Evolutionary conservation across 2,888 invertebrate genomes (phyloP), one percentile per base, ranked within the genome.

Genomic region (Boloria euphrosyne): DNA sequence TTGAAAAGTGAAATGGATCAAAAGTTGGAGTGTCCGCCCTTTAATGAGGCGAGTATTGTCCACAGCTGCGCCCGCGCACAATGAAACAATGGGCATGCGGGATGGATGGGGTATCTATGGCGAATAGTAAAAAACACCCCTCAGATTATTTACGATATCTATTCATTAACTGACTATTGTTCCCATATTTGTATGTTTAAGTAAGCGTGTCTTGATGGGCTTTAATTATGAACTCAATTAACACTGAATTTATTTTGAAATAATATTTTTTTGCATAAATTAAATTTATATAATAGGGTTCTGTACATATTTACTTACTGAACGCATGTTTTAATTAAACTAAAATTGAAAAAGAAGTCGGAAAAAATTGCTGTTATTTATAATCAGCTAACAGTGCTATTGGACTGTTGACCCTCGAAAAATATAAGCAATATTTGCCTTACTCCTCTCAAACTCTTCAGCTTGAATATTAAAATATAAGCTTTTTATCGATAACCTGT

Each of bases 191-290:
- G 44, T 31, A 57, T 62, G 62, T 46, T 31, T 53, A 62, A 62
- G 62, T 62, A 58, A 57, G 57, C 66, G 52, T 51, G 38, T 13
- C 38, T 7, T 49, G 18, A 62, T n/a, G 27, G 18, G 57, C 57
- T 52, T 66, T 66, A 62, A 66, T 66, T 66, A 53, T 46, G 49
- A 46, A 62, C 17, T 17, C 57, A 54, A 52, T 62, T 58, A 66
- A 43, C 59, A 50, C 50, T 59, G 0, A 18, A 38, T 59, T 49
- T 10, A 17, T 50, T 17, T 59, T 14, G 16, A 18, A 49, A 14
- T 47, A 59, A 49, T 17, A 13, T 27, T 49, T 59, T 50, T 59
- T 0, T 22, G 7, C 17, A 10, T 13, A 49, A 10, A 16, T 22
- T 46, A 13, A 5, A 13, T 46, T 4, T 46, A 4, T 22, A 22